These are phyloP conservation scores for Disparrhopalites patrizii DNA, from an alignment of 2,888 invertebrate species.

Conservation along the genomic window DNA sequence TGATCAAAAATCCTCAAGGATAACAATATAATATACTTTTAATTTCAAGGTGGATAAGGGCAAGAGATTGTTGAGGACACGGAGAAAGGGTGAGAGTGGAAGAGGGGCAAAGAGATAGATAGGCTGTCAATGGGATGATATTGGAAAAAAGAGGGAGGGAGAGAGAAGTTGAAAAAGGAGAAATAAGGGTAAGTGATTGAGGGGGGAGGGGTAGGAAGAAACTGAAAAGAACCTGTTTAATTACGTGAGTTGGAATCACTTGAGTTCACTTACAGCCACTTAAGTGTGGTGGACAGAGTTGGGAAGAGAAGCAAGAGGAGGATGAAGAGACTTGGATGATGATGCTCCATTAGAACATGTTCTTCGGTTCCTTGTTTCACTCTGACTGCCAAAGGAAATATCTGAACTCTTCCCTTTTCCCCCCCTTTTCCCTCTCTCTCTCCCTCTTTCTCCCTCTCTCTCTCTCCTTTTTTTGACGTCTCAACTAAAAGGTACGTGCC, in stretches of 20 bases:
- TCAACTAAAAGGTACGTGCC: too few species aligned
- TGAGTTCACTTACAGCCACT: slow-evolving; percentile 28
- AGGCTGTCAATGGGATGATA: too few species aligned
- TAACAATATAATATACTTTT: too few species aligned
- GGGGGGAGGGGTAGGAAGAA: too few species aligned
- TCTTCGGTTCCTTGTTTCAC: slow-evolving; percentile 13
- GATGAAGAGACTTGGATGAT: slow-evolving; percentile 17
- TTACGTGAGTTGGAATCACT: slow-evolving; percentile 1
- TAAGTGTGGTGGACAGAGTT: slow-evolving; percentile 17
- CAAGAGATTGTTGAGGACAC: too few species aligned
- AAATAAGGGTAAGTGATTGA: too few species aligned
- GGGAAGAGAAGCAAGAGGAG: slow-evolving; percentile 20
- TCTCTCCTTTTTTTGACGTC: background rate
- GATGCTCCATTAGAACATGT: slow-evolving; percentile 28
- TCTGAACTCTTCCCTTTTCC: slow-evolving; percentile 5
- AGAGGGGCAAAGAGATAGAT: too few species aligned
- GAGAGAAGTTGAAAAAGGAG: too few species aligned
- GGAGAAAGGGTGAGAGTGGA: too few species aligned
- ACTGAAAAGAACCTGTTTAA: background rate
- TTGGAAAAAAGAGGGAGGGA: too few species aligned
- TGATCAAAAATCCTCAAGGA: too few species aligned
- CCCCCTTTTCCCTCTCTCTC: background rate
- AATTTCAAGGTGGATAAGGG: too few species aligned
- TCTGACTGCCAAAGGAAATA: slow-evolving; percentile 12
- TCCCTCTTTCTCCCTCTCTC: background rate